Percentiles rank a stretch among this genome's conserved stretches.
Evolutionary conservation across 92 coral and sea anemone genomes (phyloP).

Genomic region (Actinostola sp.): DNA sequence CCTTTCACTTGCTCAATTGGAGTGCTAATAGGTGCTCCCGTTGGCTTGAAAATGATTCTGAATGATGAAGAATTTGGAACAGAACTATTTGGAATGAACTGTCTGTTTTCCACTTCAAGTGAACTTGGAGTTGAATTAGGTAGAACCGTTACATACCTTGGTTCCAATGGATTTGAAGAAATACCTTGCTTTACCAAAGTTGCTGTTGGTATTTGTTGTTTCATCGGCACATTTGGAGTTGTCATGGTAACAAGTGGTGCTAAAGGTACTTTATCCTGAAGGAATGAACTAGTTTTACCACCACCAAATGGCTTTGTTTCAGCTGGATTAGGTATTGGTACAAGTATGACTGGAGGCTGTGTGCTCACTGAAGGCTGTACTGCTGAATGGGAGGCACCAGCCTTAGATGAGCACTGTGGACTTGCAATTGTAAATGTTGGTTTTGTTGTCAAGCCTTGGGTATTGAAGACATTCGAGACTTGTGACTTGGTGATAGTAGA

Average conservation of each 20-base stretch:
- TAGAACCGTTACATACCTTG: conserved; percentile 4
- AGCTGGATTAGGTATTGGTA: no score
- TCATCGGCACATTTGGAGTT: not conserved
- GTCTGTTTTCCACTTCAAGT: not conserved
- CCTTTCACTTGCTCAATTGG: conserved; percentile 19
- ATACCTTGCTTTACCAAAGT: not conserved
- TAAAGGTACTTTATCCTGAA: not conserved
- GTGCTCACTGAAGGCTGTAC: not conserved
- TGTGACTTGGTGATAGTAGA: not conserved
- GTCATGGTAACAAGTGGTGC: not conserved
- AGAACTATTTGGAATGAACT: conserved; percentile 12
- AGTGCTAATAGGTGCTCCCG: conserved; percentile 2
- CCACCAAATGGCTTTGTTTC: no score
- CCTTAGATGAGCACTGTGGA: not conserved
- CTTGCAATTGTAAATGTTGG: not conserved
- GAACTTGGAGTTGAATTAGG: not conserved
- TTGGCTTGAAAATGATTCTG: conserved; percentile 28
- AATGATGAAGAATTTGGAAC: conserved; percentile 1
- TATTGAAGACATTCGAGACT: not conserved
- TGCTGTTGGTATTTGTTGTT: not conserved
- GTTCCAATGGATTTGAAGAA: not conserved
- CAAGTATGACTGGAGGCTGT: no score
- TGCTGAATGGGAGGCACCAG: not conserved
- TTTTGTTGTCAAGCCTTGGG: not conserved
- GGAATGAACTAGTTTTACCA: not conserved